Base-by-base conservation (phyloP, 2,888 invertebrate species). In the Baronia brevicornis region DNA sequence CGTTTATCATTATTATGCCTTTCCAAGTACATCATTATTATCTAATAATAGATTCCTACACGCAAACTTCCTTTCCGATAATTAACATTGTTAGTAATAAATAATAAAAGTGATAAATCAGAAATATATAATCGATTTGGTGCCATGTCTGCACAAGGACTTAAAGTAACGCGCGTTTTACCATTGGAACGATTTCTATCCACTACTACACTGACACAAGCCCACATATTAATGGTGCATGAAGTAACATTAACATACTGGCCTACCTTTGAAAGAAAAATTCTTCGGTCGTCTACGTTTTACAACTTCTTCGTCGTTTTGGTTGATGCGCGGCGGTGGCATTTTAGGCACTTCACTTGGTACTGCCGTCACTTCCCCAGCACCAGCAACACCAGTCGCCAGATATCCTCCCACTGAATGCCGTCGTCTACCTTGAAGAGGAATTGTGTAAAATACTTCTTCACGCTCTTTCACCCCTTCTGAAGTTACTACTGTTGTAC, bases 391-490 rank as follows among this genome's bases (percentile, higher is more conserved):
- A 9, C 84, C 86, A 2, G 84, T 85, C 1, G 84, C 68, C 27
- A 88, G 62, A 53, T 90, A 90, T 0, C 89, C 89, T 3, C 91
- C 89, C 8, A 91, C 89, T 0, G 91, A 91, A 55, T 91, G 91
- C 41, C 91, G 77, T 18, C 86, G 69, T 14, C 84, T 66, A 0
- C 82, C 85, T 32, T 84, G 77, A 3, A 82, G 70, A 1, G 84
- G 74, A 26, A 80, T 75, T 9, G 86, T 86, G 45, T 91, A 84
- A 58, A 90, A 90, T 0, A 90, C 88, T 53, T 89, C 88, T 41
- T 88, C 88, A 14, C 86, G 84, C 40, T 86, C 84, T 35, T 74
- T 78, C 15, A 67, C 54, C 4, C 77, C 77, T 8, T 73, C 71
- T 20, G 72, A 39, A 15, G 79, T 79, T 10, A 66, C 51, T 7